A percentile compares a stretch with the other conserved stretches of the same genome.
phyloP scores from a whole-genome alignment of 2,113 vertebrate genomes.

The Odocoileus hemionus region DNA sequence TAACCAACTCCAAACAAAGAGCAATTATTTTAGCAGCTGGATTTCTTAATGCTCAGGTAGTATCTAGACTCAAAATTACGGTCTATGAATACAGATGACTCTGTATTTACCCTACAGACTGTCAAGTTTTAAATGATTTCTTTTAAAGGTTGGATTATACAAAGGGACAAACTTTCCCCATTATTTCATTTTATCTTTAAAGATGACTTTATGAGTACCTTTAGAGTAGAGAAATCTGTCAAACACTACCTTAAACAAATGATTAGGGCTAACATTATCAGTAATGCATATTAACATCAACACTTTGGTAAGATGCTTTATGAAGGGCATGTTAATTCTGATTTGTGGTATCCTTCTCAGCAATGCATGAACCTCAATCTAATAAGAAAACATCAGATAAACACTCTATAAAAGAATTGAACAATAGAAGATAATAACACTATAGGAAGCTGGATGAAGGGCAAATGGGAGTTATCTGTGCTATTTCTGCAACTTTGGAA shows the following conservation, averaged over 20 bases:
- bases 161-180: not conserved
- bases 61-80: conserved; percentile 44
- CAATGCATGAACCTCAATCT: not conserved
- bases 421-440: not conserved
- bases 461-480: not conserved
- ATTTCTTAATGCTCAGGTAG: conserved; percentile 63
- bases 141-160: not conserved
- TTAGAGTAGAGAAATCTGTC: not conserved
- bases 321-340: not conserved
- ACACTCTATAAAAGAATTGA: not conserved
- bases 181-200: not conserved
- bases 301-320: not conserved
- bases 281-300: not conserved
- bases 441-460: not conserved
- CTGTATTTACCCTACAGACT: not conserved
- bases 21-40: conserved; percentile 57
- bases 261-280: not conserved
- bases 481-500: not conserved
- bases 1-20: conserved; percentile 66
- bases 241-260: not conserved
- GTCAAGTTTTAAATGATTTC: not conserved
- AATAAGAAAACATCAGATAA: not conserved
- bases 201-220: not conserved
- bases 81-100: conserved; percentile 61
- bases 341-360: not conserved